Evolutionary conservation across 2,113 vertebrate species (phyloP), one percentile per base, ranked within the genome.

Genomic region (Abramis brama): DNA sequence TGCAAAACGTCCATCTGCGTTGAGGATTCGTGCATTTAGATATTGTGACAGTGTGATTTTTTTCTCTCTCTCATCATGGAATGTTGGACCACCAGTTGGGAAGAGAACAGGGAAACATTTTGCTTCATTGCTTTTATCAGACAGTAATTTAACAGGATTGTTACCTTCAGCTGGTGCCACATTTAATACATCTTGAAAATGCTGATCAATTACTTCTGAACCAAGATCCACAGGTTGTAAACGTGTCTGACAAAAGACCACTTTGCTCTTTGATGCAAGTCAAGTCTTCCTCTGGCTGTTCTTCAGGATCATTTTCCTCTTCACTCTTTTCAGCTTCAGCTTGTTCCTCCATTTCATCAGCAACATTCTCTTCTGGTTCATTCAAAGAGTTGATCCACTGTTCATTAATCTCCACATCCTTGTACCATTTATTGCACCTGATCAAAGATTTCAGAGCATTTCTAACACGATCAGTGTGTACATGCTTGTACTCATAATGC

Each of bases 1-100:
- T 3, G 79, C 84, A 88, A 88, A 86, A 11, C 83, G 3, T n/a
- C 84, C 87, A 88, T 88, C 79, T 17, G 85, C 87, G 68, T 84
- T 74, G 17, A 88, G 43, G 2, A 88, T 78, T 7, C 62, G 15
- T 57, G 59, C 19, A 55, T 88, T 85, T 0, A 88, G 21, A 7
- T 79, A 88, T 13, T 25, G 2, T 47, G 83, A 55, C 57, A 85
- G 17, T 5, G 68, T 83, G 4, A 83, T 52, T 52, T 43, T 79
- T 50, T 45, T 3, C 17, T 68, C 5, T 39, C 73, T 71, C 10
- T 4, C 8, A 43, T 71, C 64, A 71, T 86, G 73, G 45, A 82
- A 88, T 1, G 79, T 78, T 13, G 27, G 57, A 3, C 70, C 43
- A 59, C 70, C 87, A 13, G 1, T 45, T 1, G 84, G 87, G 55